A percentile compares a stretch with the other conserved stretches of the same genome.
Evolutionary conservation across 2,888 invertebrate genomes (phyloP).

Genomic region (Volucella zonaria): DNA sequence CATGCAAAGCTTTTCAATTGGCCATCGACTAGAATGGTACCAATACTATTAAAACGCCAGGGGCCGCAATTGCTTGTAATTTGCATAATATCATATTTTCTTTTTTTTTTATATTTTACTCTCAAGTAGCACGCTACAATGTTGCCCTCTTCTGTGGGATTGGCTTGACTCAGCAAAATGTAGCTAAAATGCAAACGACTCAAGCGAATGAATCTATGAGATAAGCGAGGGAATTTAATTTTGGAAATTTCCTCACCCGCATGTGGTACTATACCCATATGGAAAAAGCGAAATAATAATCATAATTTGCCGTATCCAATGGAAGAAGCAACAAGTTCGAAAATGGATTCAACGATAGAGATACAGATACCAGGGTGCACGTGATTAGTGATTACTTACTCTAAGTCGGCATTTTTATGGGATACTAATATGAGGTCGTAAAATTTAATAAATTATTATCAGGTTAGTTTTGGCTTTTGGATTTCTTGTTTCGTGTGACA

Average conservation of each 20-base stretch:
- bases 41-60: constrained; percentile 35
- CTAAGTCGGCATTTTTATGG: constrained; percentile 47
- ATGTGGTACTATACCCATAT: constrained; percentile 9
- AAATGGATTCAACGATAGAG: constrained; percentile 14
- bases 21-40: constrained; percentile 13
- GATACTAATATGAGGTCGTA: constrained; percentile 58
- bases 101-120: constrained; percentile 23
- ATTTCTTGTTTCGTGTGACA: not conserved
- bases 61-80: constrained; percentile 45
- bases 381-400: constrained; percentile 50
- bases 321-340: constrained; percentile 28
- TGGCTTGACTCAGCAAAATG: constrained; percentile 27
- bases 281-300: not conserved
- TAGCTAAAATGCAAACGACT: not conserved
- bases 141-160: constrained; percentile 27
- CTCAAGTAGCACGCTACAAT: constrained; percentile 28
- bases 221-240: constrained; percentile 38
- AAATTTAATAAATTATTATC: constrained; percentile 60
- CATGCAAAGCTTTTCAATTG: constrained; percentile 29
- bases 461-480: constrained; percentile 3
- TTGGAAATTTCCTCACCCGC: constrained; percentile 15
- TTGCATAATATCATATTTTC: constrained; percentile 54
- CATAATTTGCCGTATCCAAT: not conserved
- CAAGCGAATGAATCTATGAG: constrained; percentile 16
- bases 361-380: constrained; percentile 6